Percentiles rank a stretch among this genome's conserved stretches.
Evolutionary conservation across 2,113 vertebrate genomes (phyloP).

Genomic region (Vimba vimba): DNA sequence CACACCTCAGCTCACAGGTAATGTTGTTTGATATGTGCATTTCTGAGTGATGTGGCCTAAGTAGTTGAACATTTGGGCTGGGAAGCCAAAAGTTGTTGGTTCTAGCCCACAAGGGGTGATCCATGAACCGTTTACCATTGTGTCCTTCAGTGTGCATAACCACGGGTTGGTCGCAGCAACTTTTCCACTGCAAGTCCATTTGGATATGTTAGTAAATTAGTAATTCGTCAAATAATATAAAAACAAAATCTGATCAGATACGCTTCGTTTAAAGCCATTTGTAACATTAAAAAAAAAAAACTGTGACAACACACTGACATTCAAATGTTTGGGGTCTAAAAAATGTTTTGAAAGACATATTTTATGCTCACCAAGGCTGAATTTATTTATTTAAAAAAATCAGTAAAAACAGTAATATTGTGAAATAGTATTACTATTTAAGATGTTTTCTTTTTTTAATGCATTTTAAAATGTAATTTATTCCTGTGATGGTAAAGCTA

Average conservation of each 20-base stretch:
- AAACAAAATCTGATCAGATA: neutral
- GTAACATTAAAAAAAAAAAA: neutral
- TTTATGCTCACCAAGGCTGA: neutral
- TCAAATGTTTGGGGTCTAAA: too few species aligned
- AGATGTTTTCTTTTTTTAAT: neutral
- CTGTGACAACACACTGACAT: too few species aligned
- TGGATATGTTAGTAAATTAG: neutral
- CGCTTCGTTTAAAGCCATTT: neutral
- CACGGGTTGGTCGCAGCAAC: neutral
- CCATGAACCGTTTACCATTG: neutral
- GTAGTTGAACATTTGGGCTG: neutral
- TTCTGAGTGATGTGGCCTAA: neutral
- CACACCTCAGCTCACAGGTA: constrained; percentile 54
- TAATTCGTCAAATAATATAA: neutral
- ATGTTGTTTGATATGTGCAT: neutral
- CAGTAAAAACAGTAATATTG: neutral
- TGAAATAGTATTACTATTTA: neutral
- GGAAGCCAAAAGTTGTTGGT: neutral
- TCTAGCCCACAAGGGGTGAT: neutral
- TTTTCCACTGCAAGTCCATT: neutral
- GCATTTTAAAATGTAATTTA: neutral
- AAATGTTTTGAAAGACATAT: too few species aligned
- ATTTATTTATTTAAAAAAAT: neutral
- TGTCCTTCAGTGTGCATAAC: neutral
- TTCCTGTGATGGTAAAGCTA: neutral